Base-by-base conservation (phyloP, 1,140 invertebrate genomes). In the Meloidogyne hapla region DNA sequence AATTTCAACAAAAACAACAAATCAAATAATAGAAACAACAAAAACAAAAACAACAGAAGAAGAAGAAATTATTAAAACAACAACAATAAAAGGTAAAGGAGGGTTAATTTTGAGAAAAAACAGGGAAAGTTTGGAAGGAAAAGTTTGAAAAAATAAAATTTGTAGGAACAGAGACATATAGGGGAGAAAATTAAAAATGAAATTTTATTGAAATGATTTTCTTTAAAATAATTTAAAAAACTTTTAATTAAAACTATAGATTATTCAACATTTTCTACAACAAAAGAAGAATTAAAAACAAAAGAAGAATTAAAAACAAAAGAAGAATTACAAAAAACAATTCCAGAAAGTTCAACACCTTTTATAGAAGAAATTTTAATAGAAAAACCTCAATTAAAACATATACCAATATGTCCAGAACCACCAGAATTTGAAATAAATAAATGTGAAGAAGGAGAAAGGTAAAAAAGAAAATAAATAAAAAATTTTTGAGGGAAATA, bases 371-470 rank as follows among this genome's bases (percentile, higher is more conserved):
- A 45, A 28, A 40, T n/a, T n/a, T n/a, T 61, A 18, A 13, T 42
- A 26, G 18, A 42, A 33, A 56, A 18, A 18, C 67, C 25, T 25
- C 56, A 63, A 25, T 21, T 64, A 61, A 21, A 61, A 18, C 48
- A 73, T 18, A 40, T 40, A 15, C 70, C 70, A 26, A 64, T 64
- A 5, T 73, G 70, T 61, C 15, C n/a, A 10, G 70, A 61, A 18
- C 38, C 56, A 64, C 8, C 38, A 15, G 38, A 38, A 23, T 21
- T 61, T 21, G 18, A 64, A 26, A 23, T 45, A 40, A 64, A 56
- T 23, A 12, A 73, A 73, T 73, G 70, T 73, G 18, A 23, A 61
- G n/a, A 28, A 38, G 56, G 56, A 63, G 70, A 73, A 64, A 61
- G 69, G 69, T 48, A 23, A 63, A 9, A 65, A 61, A 38, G 56